Evolutionary conservation across 2,113 vertebrate genomes (phyloP), one percentile per base, ranked within the genome.

Genomic region (Mystacornis crossleyi): DNA sequence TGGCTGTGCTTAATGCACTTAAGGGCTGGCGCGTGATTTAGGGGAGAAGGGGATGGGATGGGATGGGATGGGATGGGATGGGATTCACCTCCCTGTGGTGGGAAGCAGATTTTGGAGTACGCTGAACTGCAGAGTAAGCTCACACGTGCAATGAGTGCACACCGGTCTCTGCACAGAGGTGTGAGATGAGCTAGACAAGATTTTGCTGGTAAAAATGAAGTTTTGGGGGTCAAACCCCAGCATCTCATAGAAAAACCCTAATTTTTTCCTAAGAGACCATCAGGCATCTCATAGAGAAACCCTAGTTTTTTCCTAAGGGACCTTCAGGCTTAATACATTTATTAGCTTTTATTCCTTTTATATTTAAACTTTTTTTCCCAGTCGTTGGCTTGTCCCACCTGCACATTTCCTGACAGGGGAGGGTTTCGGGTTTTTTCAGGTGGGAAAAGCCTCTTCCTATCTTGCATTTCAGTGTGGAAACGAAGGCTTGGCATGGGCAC

Each of bases 141-240:
- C 62, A 9, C 19, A 67, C 31, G 78, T 58, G 47, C 53, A 14
- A 11, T 15, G 81, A 62, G 34, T 1, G 25, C 10, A 4, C 36
- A 8, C 47, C 0, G 0, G 40, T 43, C 40, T 65, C 48, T 72
- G 72, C 45, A 25, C 23, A 16, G 18, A 4, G 28, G 10, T 15
- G 48, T 0, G 2, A 11, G 14, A 5, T 1, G 8, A 73, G 9
- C 29, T 0, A 1, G 18, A 18, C 0, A 1, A 26, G 42, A 17
- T 14, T 62, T 71, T 33, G 34, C 48, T 55, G 43, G 29, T 31
- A 28, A 60, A 69, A 72, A 77, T 23, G 48, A 55, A 80, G 10
- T 2, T 64, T 43, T 31, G 25, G 15, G 21, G 5, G 6, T 47
- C 45, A 81, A 81, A 38, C 31, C 2, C 0, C 13, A 47, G 26